Base-by-base conservation (phyloP, 2,888 invertebrate genomes). In the Pycnomerus fuliginosus region DNA sequence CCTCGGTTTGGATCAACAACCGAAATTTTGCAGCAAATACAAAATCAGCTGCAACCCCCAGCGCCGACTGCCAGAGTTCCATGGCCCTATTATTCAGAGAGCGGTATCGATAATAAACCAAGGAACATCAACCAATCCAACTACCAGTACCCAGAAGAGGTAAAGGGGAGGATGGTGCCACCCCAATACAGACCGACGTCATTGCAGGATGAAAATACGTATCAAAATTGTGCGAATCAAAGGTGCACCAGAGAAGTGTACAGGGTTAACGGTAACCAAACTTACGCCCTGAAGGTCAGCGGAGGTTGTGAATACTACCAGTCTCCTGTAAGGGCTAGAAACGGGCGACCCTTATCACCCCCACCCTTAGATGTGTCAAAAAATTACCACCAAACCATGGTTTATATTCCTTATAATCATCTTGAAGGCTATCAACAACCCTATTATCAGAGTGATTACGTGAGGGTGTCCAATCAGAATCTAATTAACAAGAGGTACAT, bases 1-100 rank as follows among this genome's bases (percentile, higher is more conserved):
- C 87, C 90, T n/a, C 82, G 88, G 52, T 84, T 90, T 51, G 87
- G 87, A 7, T 85, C 89, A 0, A 84, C 83, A 3, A 87, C 84
- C 49, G 89, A 89, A 60, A 87, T 90, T 24, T 74, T 90, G 0
- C 84, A 88, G 57, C 90, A 90, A 66, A 84, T 90, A 76, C 87
- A 88, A 65, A 82, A 82, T 40, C 85, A 88, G 56, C 60, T 71
- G 40, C 68, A 71, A 39, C 71, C 85, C 62, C 81, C 82, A 33
- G 73, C 61, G 32, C 74, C 70, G 34, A 60, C 61, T 24, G 62
- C 68, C 20, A 71, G 72, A 55, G 76, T 80, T 50, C 78, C 81
- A 8, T 83, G 84, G 83, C 83, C 83, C 1, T 83, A 84, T 60
- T 83, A 83, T 57, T 80, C 81, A 0, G 81, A 81, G 58, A 78